These are phyloP conservation scores for Cynoglossus semilaevis DNA, from an alignment of 2,113 vertebrate genomes.

Conservation along the genomic window DNA sequence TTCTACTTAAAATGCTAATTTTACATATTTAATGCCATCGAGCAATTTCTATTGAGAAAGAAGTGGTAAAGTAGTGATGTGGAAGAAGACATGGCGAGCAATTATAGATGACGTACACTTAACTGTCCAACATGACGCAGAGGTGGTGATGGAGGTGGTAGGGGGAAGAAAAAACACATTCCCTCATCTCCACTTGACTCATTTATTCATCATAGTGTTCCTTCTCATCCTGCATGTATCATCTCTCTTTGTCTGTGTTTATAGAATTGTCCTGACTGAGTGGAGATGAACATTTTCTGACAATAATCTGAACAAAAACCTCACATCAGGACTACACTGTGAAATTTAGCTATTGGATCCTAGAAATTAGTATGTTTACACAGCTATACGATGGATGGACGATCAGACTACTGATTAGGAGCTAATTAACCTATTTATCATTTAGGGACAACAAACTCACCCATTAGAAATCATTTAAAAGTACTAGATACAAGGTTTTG, in stretches of 20 bases:
- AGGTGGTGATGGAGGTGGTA: conserved; percentile 12
- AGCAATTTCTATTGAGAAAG: conserved; percentile 61
- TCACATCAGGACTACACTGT: neutral
- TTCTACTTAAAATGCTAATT: conserved; percentile 80
- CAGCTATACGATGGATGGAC: no score
- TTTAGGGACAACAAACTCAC: no score
- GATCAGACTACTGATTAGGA: no score
- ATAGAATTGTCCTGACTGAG: conserved; percentile 45
- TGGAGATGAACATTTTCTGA: conserved; percentile 29
- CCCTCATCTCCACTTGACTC: conserved; percentile 70
- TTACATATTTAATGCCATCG: conserved; percentile 80
- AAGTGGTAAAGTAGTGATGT: conserved; percentile 55
- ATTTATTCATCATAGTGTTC: conserved; percentile 58
- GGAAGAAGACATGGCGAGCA: conserved; percentile 51
- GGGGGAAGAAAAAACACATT: conserved; percentile 52
- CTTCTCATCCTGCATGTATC: conserved; percentile 41
- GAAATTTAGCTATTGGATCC: no score
- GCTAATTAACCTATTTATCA: no score
- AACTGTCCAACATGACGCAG: conserved; percentile 49
- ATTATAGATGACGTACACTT: conserved; percentile 54
- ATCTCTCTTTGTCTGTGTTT: conserved; percentile 34
- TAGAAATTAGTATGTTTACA: no score
- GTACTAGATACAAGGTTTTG: no score
- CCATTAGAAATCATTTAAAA: no score
- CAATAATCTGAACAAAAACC: conserved; percentile 6